These are phyloP conservation scores for Characodon lateralis DNA, from an alignment of 2,797 vertebrate species.

Conservation along the genomic window DNA sequence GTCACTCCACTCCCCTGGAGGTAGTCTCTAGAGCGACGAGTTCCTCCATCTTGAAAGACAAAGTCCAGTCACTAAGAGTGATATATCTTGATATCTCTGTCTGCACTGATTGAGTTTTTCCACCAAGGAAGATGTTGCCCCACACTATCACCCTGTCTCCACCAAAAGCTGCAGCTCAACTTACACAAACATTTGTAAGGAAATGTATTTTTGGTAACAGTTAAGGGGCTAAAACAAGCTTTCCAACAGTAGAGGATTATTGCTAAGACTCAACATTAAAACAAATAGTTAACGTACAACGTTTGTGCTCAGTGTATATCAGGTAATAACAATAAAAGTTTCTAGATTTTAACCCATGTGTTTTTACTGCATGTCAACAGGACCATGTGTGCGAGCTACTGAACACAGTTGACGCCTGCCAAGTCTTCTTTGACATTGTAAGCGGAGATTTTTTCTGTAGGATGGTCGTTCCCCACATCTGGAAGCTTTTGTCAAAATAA, in stretches of 20 bases:
- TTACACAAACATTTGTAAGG: no score
- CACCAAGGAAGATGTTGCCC: no score
- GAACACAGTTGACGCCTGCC: constrained; percentile 96
- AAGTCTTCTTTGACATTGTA: constrained; percentile 99
- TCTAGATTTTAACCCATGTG: not conserved
- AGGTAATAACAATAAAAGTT: not conserved
- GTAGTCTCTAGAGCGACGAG: no score
- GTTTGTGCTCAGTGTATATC: not conserved
- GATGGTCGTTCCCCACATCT: not conserved
- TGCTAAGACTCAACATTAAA: not conserved
- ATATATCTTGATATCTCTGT: no score
- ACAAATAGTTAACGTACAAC: not conserved
- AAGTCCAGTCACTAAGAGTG: no score
- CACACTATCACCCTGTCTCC: no score
- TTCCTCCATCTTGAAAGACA: no score
- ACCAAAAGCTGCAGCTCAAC: no score
- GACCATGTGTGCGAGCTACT: constrained; percentile 98
- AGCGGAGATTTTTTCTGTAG: constrained; percentile 41
- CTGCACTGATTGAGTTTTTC: no score
- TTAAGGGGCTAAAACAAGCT: not conserved
- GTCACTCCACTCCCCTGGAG: no score
- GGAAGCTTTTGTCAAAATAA: no score
- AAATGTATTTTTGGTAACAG: not conserved
- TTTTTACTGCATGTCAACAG: constrained; percentile 66
- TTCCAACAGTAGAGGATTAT: not conserved